Evolutionary conservation across 1,140 invertebrate species (phyloP).

Genomic region (Phenacoccus solenopsis): DNA sequence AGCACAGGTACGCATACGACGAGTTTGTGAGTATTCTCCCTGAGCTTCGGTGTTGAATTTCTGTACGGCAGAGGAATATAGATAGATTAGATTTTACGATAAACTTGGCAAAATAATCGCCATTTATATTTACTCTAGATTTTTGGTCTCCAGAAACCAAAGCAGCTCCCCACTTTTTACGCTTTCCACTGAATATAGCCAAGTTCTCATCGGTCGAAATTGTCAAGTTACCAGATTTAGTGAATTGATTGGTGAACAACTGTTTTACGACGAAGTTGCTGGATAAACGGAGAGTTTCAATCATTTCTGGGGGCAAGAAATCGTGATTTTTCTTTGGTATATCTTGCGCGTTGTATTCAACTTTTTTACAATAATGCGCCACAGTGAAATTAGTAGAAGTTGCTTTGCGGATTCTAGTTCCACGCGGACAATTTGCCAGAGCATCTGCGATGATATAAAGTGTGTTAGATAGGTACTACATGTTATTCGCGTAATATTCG

Average conservation of each 20-base stretch:
- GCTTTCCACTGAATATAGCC: conserved; percentile 12
- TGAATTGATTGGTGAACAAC: conserved; percentile 71
- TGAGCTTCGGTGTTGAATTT: conserved; percentile 55
- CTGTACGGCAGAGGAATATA: conserved; percentile 32
- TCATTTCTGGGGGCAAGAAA: conserved; percentile 73
- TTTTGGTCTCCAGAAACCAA: conserved; percentile 40
- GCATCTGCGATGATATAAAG: conserved; percentile 37
- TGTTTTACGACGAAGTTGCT: conserved; percentile 53
- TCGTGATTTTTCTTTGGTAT: conserved; percentile 80
- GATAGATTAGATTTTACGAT: not conserved
- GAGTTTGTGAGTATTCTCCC: conserved; percentile 67
- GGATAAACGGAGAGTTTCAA: conserved; percentile 66
- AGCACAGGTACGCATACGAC: conserved; percentile 59
- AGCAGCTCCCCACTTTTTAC: conserved; percentile 34
- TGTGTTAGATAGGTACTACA: no score
- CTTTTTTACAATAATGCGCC: conserved; percentile 70
- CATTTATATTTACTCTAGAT: conserved; percentile 31
- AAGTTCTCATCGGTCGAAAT: conserved; percentile 21
- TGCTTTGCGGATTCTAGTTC: conserved; percentile 46
- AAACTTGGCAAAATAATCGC: not conserved
- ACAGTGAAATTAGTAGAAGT: conserved; percentile 58
- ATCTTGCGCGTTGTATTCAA: conserved; percentile 64
- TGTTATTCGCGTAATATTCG: not conserved
- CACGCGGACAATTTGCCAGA: conserved; percentile 36
- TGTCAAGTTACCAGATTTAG: conserved; percentile 64